Evolutionary conservation across 2,113 vertebrate genomes (phyloP).

Genomic region (Rostratula benghalensis): DNA sequence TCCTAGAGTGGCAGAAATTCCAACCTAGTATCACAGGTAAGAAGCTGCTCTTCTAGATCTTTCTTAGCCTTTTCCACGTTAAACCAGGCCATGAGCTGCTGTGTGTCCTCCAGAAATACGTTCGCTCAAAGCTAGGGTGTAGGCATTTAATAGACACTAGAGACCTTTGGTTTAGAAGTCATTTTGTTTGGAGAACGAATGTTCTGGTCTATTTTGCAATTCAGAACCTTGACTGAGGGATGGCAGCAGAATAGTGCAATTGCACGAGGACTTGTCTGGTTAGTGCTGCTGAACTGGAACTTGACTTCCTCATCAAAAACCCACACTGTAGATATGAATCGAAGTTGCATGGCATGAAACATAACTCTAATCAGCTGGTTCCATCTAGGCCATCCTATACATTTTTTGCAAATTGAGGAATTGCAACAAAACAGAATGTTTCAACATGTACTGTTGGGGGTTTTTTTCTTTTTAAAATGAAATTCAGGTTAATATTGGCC

Average conservation of each 20-base stretch:
- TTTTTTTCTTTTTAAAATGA: not conserved
- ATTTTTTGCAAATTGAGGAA: not conserved
- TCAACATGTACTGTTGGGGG: no score
- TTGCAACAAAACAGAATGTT: not conserved
- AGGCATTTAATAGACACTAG: not conserved
- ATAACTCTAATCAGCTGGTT: not conserved
- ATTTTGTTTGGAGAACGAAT: not conserved
- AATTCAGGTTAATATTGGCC: not conserved
- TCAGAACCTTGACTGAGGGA: not conserved
- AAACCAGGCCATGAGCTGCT: not conserved
- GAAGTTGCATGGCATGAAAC: not conserved
- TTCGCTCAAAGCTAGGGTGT: not conserved
- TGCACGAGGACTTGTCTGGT: not conserved
- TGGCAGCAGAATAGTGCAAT: not conserved
- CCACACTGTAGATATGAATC: fast-evolving
- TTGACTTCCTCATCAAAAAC: not conserved
- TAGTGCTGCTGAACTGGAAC: not conserved
- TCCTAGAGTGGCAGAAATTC: not conserved
- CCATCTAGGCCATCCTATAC: not conserved
- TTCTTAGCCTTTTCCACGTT: not conserved
- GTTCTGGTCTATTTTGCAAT: not conserved
- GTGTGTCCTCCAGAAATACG: not conserved
- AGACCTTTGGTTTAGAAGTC: not conserved
- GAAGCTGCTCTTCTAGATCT: not conserved
- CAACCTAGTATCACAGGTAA: not conserved